Percentiles rank a stretch among this genome's conserved stretches.
phyloP scores from a whole-genome alignment of 2,113 vertebrate species.

The Emydura subglobosa region DNA sequence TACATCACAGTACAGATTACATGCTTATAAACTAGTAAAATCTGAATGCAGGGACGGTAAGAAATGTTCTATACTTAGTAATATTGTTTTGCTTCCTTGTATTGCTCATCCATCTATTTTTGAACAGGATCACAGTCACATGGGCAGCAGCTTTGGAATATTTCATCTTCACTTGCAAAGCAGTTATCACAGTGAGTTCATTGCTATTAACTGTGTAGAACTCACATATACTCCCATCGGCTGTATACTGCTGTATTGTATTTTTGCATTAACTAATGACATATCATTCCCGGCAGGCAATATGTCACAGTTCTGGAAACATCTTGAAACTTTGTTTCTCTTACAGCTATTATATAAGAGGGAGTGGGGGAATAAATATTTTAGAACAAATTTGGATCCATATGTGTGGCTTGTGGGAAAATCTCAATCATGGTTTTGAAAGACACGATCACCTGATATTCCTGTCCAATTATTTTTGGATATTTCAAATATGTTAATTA shows the following conservation, averaged over 20 bases:
- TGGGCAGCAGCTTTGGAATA: constrained; percentile 1
- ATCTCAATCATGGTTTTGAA: background rate
- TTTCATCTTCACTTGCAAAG: constrained; percentile 1
- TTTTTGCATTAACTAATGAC: constrained; percentile 20
- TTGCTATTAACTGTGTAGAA: background rate
- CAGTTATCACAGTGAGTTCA: background rate
- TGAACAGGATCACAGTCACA: background rate
- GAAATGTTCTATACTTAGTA: background rate
- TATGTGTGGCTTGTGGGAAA: background rate
- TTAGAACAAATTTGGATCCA: background rate
- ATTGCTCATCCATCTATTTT: constrained; percentile 27
- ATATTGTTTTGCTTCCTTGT: background rate
- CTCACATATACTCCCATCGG: constrained; percentile 23
- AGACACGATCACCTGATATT: background rate
- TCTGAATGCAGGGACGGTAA: background rate
- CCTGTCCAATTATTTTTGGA: constrained; percentile 2
- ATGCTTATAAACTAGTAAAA: background rate
- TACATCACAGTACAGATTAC: background rate
- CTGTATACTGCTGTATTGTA: background rate
- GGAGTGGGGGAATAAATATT: background rate
- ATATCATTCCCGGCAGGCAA: constrained; percentile 14
- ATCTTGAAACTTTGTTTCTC: constrained; percentile 9
- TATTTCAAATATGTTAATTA: constrained; percentile 37
- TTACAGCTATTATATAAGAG: constrained; percentile 4
- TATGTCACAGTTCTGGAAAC: constrained; percentile 13